Base-by-base conservation (phyloP, 2,113 vertebrate genomes). In the Mus spicilegus region DNA sequence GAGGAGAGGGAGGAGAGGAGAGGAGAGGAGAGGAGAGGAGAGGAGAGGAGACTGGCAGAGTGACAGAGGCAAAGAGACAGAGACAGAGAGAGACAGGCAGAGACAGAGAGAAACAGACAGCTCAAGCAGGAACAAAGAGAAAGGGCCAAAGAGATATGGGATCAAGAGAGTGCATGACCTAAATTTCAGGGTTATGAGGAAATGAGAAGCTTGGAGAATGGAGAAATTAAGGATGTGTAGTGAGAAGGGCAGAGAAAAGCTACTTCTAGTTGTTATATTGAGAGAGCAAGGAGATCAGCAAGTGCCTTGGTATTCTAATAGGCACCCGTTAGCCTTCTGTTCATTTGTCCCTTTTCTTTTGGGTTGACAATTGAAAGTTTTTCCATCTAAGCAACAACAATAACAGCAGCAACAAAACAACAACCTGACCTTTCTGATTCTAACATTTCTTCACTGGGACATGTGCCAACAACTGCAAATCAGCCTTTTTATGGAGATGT, bases 1-100 rank as follows among this genome's bases (percentile, higher is more conserved):
- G 0, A 2, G 9, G 7, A 26, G 24, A 4, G 28, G 3, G 11
- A 33, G 30, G 65, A 13, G 11, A 33, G 65, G 9, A 7, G 28
- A 11, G 11, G 33, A 17, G 36, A n/a, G 69, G 4, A 16, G n/a
- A 16, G 30, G 33, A 33, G 33, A 16, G 16, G 16, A 28, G 30
- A 16, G 19, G 36, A 72, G 17, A 19, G 17, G 70, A 70, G 33
- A 22, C n/a, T n/a, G n/a, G n/a, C 12, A 22, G 67, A 30, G 67
- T 16, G 13, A 70, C 30, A 5, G 13, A 36, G 67, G 16, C 1
- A 33, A 5, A 63, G 67, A 36, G 12, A 12, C 1, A 6, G 28
- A 69, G 28, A 14, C 10, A 33, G 19, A 11, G 30, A 49, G 49
- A 49, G 49, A 49, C 5, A 49, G 49, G 5, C 49, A 49, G 5